Conservation (phyloP, 2,888 invertebrate genomes). For the Serripes groenlandicus region DNA sequence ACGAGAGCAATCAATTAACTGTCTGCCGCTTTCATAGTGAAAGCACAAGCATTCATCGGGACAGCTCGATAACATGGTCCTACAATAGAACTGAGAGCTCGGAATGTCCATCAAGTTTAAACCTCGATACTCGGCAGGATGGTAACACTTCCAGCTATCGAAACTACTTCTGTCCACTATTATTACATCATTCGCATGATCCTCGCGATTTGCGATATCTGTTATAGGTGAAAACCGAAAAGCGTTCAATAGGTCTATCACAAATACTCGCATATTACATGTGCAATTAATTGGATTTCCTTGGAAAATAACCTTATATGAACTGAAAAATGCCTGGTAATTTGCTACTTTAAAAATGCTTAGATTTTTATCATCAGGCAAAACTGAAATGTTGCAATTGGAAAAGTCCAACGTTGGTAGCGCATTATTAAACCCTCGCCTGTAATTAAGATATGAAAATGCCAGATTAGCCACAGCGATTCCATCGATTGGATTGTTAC, state of each 20-base stretch:
- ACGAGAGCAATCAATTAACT: neutral
- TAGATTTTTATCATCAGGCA: constrained; percentile 8
- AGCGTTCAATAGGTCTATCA: neutral
- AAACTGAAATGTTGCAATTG: neutral
- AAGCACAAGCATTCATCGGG: neutral
- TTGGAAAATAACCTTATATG: neutral
- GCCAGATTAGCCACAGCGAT: neutral
- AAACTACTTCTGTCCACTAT: neutral
- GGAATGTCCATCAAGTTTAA: neutral
- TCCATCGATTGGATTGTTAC: neutral
- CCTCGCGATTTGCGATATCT: neutral
- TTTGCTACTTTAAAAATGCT: neutral
- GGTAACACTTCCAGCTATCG: constrained; percentile 3
- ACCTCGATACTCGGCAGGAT: neutral
- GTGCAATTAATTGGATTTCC: neutral
- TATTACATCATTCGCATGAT: neutral
- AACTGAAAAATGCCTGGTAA: constrained; percentile 10
- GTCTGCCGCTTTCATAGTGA: neutral
- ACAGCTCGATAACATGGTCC: neutral
- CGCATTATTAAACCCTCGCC: no score
- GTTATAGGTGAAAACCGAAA: neutral
- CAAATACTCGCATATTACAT: constrained; percentile 10
- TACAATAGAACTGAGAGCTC: constrained; percentile 12
- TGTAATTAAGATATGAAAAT: neutral
- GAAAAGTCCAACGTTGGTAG: neutral